These are phyloP conservation scores for Anagyrus pseudococci DNA, from an alignment of 2,888 invertebrate genomes.

Conservation along the genomic window DNA sequence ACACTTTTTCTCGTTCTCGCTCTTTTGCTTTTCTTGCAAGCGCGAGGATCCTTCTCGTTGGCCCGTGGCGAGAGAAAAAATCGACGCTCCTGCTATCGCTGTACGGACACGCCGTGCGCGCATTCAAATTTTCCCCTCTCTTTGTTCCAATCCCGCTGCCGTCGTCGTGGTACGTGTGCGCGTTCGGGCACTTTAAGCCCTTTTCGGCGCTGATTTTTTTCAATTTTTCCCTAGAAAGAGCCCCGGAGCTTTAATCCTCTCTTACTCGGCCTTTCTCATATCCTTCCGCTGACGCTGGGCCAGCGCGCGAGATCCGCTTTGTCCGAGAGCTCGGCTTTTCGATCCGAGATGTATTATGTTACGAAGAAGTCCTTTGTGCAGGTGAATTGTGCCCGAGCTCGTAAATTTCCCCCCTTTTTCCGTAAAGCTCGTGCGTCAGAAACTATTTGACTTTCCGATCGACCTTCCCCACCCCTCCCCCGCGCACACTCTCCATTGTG, in stretches of 20 bases:
- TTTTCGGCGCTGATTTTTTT: too few relatives aligned
- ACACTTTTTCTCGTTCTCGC: slow-evolving; percentile 25
- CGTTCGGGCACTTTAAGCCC: too few relatives aligned
- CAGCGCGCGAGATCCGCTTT: slow-evolving; percentile 3
- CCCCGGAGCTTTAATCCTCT: background rate
- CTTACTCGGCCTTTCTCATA: background rate
- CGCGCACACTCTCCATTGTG: background rate
- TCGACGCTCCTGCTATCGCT: too few relatives aligned
- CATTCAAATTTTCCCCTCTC: slow-evolving; percentile 37
- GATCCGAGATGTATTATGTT: slow-evolving; percentile 30
- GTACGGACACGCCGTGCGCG: background rate
- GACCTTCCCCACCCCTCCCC: background rate
- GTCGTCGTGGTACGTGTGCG: too few relatives aligned
- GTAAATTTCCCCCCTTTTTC: slow-evolving; percentile 24
- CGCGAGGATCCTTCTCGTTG: too few relatives aligned
- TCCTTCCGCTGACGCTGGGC: background rate
- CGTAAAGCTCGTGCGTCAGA: background rate
- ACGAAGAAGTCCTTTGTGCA: slow-evolving; percentile 35
- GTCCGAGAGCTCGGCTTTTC: slow-evolving; percentile 12
- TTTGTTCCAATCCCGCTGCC: slow-evolving; percentile 15
- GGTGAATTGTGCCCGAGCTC: slow-evolving; percentile 10
- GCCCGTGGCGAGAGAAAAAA: too few relatives aligned
- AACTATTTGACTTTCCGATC: slow-evolving; percentile 8
- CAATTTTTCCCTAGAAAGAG: too few relatives aligned
- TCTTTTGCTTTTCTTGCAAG: background rate